Evolutionary conservation across 1,140 invertebrate genomes (phyloP).

Genomic region (Apis cerana): DNA sequence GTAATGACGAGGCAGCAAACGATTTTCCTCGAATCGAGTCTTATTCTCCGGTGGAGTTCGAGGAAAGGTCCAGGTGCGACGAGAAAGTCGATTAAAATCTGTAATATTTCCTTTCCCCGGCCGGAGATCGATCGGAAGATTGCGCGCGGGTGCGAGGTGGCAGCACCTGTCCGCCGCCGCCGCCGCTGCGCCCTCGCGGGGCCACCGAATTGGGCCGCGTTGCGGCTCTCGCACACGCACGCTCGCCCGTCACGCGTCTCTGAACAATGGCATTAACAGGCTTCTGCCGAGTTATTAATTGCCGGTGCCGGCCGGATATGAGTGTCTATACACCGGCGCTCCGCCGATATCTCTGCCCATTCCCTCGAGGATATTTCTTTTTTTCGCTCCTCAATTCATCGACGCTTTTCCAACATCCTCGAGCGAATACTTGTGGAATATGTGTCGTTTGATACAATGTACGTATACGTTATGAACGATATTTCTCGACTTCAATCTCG

Average conservation of each 20-base stretch:
- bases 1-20: too few relatives aligned
- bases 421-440: too few relatives aligned
- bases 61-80: constrained; percentile 60
- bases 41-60: too few relatives aligned
- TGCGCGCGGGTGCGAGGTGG: constrained; percentile 71
- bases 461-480: too few relatives aligned
- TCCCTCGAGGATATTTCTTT: constrained; percentile 43
- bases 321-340: constrained; percentile 77
- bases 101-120: not conserved
- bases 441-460: too few relatives aligned
- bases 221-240: constrained; percentile 1
- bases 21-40: too few relatives aligned
- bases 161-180: constrained; percentile 72
- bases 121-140: constrained; percentile 73
- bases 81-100: constrained; percentile 64
- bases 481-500: too few relatives aligned
- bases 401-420: not conserved
- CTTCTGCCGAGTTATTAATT: constrained; percentile 80
- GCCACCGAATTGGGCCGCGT: constrained; percentile 48
- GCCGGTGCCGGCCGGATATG: constrained; percentile 79
- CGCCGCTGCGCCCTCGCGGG: constrained; percentile 40
- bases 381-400: not conserved
- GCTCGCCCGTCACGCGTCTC: constrained; percentile 79
- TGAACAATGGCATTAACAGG: constrained; percentile 81
- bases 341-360: constrained; percentile 69